Conservation (phyloP, 2,113 vertebrate genomes). For the Telmatochromis sp. region DNA sequence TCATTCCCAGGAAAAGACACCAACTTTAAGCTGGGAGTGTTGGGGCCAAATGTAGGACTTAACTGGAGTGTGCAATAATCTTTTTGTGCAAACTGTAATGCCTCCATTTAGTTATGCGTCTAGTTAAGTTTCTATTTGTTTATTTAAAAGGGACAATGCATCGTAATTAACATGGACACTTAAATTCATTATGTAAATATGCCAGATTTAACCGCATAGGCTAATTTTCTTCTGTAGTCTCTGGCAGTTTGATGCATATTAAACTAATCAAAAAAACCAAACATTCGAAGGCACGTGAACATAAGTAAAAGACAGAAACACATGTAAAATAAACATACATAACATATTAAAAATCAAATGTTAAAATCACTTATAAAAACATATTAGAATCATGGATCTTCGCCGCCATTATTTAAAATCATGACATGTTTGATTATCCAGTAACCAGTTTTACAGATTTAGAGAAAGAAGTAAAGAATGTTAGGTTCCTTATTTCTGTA, state of each 20-base stretch:
- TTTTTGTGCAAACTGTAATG: not conserved
- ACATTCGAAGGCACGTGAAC: not conserved
- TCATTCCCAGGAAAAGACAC: conserved; percentile 32
- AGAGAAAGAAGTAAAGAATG: not conserved
- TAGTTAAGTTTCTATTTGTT: not conserved
- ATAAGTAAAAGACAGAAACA: not conserved
- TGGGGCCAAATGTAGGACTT: conserved; percentile 6
- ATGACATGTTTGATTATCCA: not conserved
- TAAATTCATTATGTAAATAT: not conserved
- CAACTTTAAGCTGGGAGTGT: conserved; percentile 26
- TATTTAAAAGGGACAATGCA: not conserved
- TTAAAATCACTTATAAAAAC: not conserved
- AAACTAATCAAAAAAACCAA: not conserved
- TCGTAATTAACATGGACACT: not conserved
- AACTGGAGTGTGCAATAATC: not conserved
- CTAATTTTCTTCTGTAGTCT: not conserved
- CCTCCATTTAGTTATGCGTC: not conserved
- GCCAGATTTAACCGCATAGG: not conserved
- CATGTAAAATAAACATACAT: not conserved
- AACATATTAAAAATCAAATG: not conserved
- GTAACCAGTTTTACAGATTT: not conserved
- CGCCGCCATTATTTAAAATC: not conserved
- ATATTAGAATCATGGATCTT: not conserved
- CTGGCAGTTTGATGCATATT: not conserved
- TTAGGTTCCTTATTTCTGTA: not conserved